These are phyloP conservation scores for Larimichthys polyactis DNA, from an alignment of 2,113 vertebrate species.

Conservation along the genomic window DNA sequence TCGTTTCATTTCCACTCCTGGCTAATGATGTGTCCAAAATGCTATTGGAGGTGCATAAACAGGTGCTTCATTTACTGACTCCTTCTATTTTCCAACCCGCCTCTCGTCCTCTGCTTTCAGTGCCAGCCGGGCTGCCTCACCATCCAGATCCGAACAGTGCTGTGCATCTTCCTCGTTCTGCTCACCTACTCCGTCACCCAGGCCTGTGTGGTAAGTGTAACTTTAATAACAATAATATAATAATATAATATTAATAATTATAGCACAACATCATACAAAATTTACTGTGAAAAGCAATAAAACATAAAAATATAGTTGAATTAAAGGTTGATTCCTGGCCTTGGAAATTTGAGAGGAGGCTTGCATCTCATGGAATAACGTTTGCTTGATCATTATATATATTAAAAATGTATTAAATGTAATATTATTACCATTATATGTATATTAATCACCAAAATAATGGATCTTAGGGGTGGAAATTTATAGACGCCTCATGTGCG, in stretches of 20 bases:
- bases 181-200: slow-evolving; percentile 95
- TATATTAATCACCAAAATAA: no score
- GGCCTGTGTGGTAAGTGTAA: slow-evolving; percentile 93
- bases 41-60: slow-evolving; percentile 52
- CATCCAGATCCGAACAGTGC: slow-evolving; percentile 93
- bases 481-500: no score
- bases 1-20: slow-evolving; percentile 42
- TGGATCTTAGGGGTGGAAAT: no score
- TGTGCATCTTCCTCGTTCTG: slow-evolving; percentile 93
- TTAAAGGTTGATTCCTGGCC: no score
- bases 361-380: no score
- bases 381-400: no score
- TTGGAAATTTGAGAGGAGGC: no score
- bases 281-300: no score
- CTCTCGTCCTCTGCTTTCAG: slow-evolving; percentile 73
- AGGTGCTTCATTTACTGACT: slow-evolving; percentile 50
- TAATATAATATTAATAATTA: neutral
- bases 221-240: no score
- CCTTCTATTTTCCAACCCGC: slow-evolving; percentile 1
- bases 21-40: slow-evolving; percentile 63
- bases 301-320: no score
- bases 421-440: no score
- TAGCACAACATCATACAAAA: neutral
- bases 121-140: slow-evolving; percentile 99
- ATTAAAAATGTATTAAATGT: no score